Evolutionary conservation across 2,888 invertebrate species (phyloP), one percentile per base, ranked within the genome.

Genomic region (Caenorhabditis imperialis): DNA sequence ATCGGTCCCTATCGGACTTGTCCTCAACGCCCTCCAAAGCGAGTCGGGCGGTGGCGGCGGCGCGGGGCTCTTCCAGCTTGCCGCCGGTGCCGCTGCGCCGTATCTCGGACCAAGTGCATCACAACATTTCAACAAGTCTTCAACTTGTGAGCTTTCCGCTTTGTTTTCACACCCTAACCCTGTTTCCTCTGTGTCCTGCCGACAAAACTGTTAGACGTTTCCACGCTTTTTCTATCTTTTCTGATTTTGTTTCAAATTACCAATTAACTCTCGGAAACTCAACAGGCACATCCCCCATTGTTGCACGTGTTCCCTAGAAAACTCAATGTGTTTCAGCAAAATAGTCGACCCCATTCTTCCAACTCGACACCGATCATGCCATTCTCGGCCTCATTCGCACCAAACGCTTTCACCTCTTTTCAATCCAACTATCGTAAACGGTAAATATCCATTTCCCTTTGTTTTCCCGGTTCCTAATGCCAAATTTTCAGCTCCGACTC

Each of bases 11-110:
- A 40, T 67, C 25, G 67, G 67, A 67, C 18, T 57, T 22, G 50
- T 67, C 57, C 67, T 67, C 44, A 50, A 37, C 27, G 57, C 57
- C n/a, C 57, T 67, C 14, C 67, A 58, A n/a, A 67, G 45, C 57
- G 57, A 67, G 20, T 33, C 48, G n/a, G 44, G 57, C 16, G 18
- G 35, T 6, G 51, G 40, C 25, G 57, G 48, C 27, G 50, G 23
- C 38, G 57, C 51, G 30, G 57, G 51, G 18, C 27, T 51, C 45
- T 50, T 50, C 51, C 57, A 67, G 33, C n/a, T n/a, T n/a, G n/a
- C n/a, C n/a, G n/a, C n/a, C n/a, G n/a, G n/a, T n/a, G 51, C 30
- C 42, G 16, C 55, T 57, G 44, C 51, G 50, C n/a, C 67, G 57
- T 25, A 67, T 57, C 50, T 51, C 57, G 67, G 67, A 67, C 37